Percentiles rank a stretch among this genome's conserved stretches.
Evolutionary conservation across 2,113 vertebrate genomes (phyloP).

Genomic region (Cairina moschata): DNA sequence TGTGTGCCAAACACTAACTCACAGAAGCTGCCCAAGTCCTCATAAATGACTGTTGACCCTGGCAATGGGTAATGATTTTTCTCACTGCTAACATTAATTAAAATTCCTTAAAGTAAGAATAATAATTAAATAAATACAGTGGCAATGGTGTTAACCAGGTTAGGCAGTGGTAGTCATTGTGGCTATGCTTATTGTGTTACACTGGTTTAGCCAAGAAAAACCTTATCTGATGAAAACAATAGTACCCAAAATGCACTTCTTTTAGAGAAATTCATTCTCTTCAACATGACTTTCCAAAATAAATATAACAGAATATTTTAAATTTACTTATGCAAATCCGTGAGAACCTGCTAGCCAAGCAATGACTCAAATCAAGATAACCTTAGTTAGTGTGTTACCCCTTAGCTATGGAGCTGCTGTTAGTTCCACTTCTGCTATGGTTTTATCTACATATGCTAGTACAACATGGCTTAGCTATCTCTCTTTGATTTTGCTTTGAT

Average conservation of each 20-base stretch:
- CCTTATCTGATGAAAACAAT: slow-evolving; percentile 35
- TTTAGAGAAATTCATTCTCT: slow-evolving; percentile 17
- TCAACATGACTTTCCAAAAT: slow-evolving; percentile 2
- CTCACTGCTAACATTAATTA: neutral
- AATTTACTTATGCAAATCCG: slow-evolving; percentile 24
- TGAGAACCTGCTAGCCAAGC: neutral
- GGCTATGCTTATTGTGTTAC: slow-evolving; percentile 1
- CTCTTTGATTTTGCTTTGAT: neutral
- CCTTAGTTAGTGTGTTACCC: neutral
- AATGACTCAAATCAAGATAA: slow-evolving; percentile 1
- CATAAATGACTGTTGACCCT: slow-evolving; percentile 30
- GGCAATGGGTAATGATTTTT: slow-evolving; percentile 15
- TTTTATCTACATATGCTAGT: neutral
- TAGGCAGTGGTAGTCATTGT: neutral
- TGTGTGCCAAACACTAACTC: neutral
- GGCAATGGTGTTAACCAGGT: neutral
- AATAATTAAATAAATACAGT: slow-evolving; percentile 39
- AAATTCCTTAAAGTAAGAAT: slow-evolving; percentile 10
- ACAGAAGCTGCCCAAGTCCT: neutral
- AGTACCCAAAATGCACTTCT: slow-evolving; percentile 4
- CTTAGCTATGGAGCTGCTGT: neutral
- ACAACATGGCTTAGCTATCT: neutral
- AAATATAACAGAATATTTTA: slow-evolving; percentile 36
- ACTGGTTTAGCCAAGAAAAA: slow-evolving; percentile 34
- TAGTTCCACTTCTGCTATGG: neutral